Evolutionary conservation across 2,113 vertebrate genomes (phyloP).

Genomic region (Tetraodon nigroviridis): DNA sequence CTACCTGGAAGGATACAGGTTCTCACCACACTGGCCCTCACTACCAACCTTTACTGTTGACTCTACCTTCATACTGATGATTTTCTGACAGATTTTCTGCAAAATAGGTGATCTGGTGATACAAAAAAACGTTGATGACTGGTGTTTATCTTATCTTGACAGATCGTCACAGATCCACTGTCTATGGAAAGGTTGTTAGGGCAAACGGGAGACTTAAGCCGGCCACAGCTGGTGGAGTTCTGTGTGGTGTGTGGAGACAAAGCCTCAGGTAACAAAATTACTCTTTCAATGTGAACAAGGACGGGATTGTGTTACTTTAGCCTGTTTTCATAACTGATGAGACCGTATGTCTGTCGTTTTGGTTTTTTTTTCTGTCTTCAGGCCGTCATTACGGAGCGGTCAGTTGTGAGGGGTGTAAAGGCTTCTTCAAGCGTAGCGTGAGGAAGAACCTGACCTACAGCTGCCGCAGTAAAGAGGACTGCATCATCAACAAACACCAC

Average conservation of each 20-base stretch:
- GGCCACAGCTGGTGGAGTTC: slow-evolving; percentile 91
- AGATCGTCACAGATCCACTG: slow-evolving; percentile 96
- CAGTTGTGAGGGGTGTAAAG: slow-evolving; percentile 98
- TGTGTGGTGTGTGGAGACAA: slow-evolving; percentile 98
- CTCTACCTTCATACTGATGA: no score
- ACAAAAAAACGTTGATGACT: neutral
- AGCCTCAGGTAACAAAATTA: slow-evolving; percentile 84
- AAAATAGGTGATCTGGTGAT: no score
- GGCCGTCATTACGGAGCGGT: slow-evolving; percentile 98
- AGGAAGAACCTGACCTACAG: slow-evolving; percentile 96
- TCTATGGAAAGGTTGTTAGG: slow-evolving; percentile 91
- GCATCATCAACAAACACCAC: slow-evolving; percentile 98
- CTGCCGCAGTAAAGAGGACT: slow-evolving; percentile 97
- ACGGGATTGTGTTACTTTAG: neutral
- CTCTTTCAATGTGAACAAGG: neutral
- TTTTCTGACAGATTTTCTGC: no score
- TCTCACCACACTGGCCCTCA: neutral
- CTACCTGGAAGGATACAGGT: slow-evolving; percentile 96
- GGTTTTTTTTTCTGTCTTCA: slow-evolving; percentile 38
- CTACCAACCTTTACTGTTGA: no score
- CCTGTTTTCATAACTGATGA: neutral
- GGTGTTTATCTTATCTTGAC: slow-evolving; percentile 28
- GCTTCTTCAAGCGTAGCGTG: slow-evolving; percentile 98
- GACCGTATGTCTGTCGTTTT: neutral
- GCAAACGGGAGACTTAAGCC: slow-evolving; percentile 84